Base-by-base conservation (phyloP, 92 coral and sea anemone genomes). In the Porites evermanni region DNA sequence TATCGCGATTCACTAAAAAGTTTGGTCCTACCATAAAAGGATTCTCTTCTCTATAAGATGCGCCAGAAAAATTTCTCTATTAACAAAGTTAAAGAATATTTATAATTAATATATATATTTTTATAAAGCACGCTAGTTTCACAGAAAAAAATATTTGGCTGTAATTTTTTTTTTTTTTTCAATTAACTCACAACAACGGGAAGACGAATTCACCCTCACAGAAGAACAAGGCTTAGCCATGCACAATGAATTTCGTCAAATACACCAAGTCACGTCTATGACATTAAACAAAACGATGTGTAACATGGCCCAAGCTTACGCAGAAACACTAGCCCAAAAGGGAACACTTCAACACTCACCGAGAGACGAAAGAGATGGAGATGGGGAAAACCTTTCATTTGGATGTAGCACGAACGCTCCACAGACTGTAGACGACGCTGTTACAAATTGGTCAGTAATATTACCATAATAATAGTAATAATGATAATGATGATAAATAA, bases 361-460 rank as follows among this genome's bases (percentile, higher is more conserved):
- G 24, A 66, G 75, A 0, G 44, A 59, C 13, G 91, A 92, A 64
- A 84, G 95, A 21, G 79, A 84, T 7, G 90, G 90, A 2, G 89
- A 92, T 77, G 95, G 95, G 14, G 95, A 92, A 70, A 92, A 92
- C 52, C 86, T 92, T 21, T 88, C 88, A 38, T 76, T 81, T 86
- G 87, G 87, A 21, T 90, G 93, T 70, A 75, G 77, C 7, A n/a
- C 87, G 21, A 7, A 58, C 1, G 61, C n/a, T 26, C 10, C 80
- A 21, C 61, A 56, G 65, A 17, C 72, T 12, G 59, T 77, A 14
- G 68, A 77, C 12, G 32, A 53, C 66, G 66, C 61, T 8, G 78
- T 67, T 67, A 23, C 47, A 63, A 51, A 60, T 14, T 77, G 63
- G 58, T 72, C 79, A 12, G 71, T 38, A 38, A 38, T 4, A 38